A percentile compares a stretch with the other conserved stretches of the same genome.
phyloP scores from a whole-genome alignment of 2,888 invertebrate species.

The Nymphalis urticae region DNA sequence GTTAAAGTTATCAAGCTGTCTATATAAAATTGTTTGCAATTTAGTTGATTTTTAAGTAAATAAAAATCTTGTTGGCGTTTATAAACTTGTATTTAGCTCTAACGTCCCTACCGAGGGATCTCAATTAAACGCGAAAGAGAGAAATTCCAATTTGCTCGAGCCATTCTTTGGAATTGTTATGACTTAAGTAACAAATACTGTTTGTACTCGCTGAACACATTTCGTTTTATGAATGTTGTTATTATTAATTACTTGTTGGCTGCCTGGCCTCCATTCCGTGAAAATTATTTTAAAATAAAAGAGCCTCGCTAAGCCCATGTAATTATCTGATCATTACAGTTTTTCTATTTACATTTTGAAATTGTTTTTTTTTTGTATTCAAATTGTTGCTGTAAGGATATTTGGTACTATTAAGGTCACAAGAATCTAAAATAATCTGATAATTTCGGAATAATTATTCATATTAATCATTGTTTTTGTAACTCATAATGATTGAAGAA shows the following conservation, averaged over 20 bases:
- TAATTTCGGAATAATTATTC: too few species aligned
- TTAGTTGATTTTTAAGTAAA: not conserved
- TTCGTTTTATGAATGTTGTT: constrained; percentile 35
- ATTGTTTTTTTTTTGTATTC: not conserved
- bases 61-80: not conserved
- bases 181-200: constrained; percentile 33
- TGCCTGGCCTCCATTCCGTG: constrained; percentile 12
- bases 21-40: not conserved
- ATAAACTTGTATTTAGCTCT: constrained; percentile 8
- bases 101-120: constrained; percentile 8
- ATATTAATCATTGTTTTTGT: too few species aligned
- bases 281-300: constrained; percentile 23
- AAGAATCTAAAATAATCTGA: too few species aligned
- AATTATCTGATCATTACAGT: constrained; percentile 14
- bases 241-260: constrained; percentile 33
- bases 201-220: constrained; percentile 27
- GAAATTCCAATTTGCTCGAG: constrained; percentile 31
- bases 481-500: too few species aligned
- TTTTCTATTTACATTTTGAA: not conserved
- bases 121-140: constrained; percentile 25
- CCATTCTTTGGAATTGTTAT: constrained; percentile 33
- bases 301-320: constrained; percentile 11
- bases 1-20: too few species aligned
- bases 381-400: not conserved
- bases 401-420: not conserved